Conservation (phyloP, 1,140 invertebrate genomes). For the Cataglyphis hispanica region DNA sequence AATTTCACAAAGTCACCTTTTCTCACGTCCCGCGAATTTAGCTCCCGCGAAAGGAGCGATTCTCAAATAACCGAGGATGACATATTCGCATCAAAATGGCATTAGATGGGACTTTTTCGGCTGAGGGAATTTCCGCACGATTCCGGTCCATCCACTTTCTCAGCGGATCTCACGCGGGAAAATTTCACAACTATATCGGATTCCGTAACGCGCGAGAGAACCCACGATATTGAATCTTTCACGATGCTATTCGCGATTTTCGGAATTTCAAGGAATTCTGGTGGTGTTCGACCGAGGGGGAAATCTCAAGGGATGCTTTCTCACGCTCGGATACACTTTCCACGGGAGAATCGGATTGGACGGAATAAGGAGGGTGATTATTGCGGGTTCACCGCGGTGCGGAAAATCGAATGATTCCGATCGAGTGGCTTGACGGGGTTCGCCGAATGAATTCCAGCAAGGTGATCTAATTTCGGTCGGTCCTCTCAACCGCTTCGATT, state of each 20-base stretch:
- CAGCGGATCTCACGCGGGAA: neutral
- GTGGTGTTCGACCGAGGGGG: neutral
- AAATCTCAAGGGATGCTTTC: neutral
- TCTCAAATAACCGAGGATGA: neutral
- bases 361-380: neutral
- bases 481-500: slow-evolving; percentile 31
- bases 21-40: neutral
- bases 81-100: neutral
- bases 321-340: neutral
- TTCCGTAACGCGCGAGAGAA: neutral
- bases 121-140: neutral
- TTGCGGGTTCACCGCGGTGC: neutral
- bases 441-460: slow-evolving; percentile 55
- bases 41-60: neutral
- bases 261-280: neutral
- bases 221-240: neutral
- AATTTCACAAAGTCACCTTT: slow-evolving; percentile 9
- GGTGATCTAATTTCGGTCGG: slow-evolving; percentile 74
- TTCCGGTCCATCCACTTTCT: neutral
- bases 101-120: neutral
- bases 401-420: slow-evolving; percentile 22
- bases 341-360: neutral
- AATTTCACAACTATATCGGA: neutral
- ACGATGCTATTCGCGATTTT: neutral
- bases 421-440: slow-evolving; percentile 35